Percentiles rank a stretch among this genome's conserved stretches.
Conservation (phyloP, 2,113 vertebrate species). For the Phodopus roborovskii region DNA sequence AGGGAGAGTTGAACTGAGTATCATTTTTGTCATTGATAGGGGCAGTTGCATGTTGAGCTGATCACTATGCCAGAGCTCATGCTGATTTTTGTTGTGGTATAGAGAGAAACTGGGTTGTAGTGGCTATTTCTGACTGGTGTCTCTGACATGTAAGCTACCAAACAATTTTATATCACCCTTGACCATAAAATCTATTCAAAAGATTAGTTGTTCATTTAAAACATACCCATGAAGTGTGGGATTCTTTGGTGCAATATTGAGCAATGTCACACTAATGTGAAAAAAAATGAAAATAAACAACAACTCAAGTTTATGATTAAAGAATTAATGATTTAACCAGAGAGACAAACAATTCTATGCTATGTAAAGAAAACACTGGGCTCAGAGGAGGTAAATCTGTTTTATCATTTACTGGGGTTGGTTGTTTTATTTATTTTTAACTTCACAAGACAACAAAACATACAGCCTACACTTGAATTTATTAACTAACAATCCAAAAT, state of each 20-base stretch:
- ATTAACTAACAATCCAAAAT: not conserved
- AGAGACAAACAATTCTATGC: not conserved
- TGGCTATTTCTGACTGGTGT: not conserved
- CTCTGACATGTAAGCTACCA: not conserved
- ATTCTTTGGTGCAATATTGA: not conserved
- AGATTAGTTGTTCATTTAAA: not conserved
- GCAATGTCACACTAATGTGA: not conserved
- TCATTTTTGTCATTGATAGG: not conserved
- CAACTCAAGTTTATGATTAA: not conserved
- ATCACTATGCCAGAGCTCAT: too few species aligned
- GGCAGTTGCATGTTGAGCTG: not conserved
- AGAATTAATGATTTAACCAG: not conserved
- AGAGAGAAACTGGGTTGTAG: fast-evolving
- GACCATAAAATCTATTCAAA: not conserved
- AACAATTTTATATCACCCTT: not conserved
- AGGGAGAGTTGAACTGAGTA: not conserved
- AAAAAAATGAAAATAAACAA: not conserved
- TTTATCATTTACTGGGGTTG: not conserved
- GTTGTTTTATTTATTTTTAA: not conserved
- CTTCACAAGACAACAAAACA: not conserved
- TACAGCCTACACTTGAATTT: not conserved
- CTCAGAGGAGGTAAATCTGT: not conserved
- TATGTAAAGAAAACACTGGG: not conserved
- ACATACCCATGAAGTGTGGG: not conserved
- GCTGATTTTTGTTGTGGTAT: not conserved